Evolutionary conservation across 2,113 vertebrate species (phyloP).

Genomic region (Triplophysa tibetana): DNA sequence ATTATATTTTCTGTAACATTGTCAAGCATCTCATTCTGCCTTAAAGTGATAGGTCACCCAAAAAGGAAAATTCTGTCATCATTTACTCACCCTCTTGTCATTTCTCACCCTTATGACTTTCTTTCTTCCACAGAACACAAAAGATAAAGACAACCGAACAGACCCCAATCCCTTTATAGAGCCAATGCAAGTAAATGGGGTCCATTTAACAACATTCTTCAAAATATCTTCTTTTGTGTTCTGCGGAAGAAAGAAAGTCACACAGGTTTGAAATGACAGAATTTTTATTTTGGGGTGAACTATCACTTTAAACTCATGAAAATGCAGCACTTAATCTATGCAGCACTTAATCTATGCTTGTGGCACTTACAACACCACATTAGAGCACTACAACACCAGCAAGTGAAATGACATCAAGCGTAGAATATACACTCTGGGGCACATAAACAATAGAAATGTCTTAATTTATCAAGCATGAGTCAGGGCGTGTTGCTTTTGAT

Average conservation of each 20-base stretch:
- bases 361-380: constrained; percentile 23
- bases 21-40: constrained; percentile 34
- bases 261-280: too few species aligned
- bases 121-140: too few species aligned
- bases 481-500: not conserved
- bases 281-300: too few species aligned
- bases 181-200: too few species aligned
- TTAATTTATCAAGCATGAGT: not conserved
- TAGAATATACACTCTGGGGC: not conserved
- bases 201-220: too few species aligned
- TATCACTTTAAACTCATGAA: constrained; percentile 32
- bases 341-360: constrained; percentile 44
- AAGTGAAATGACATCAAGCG: not conserved
- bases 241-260: too few species aligned
- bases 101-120: too few species aligned
- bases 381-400: not conserved
- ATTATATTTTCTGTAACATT: constrained; percentile 47
- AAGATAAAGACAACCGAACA: too few species aligned
- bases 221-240: too few species aligned
- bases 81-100: too few species aligned
- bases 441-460: constrained; percentile 8
- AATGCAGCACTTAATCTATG: constrained; percentile 48
- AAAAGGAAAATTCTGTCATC: too few species aligned
- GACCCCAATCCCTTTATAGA: too few species aligned
- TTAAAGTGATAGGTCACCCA: not conserved